A percentile compares a stretch with the other conserved stretches of the same genome.
These are phyloP conservation scores for Gymnosoma rotundatum DNA, from an alignment of 2,888 invertebrate genomes.

Conservation along the genomic window DNA sequence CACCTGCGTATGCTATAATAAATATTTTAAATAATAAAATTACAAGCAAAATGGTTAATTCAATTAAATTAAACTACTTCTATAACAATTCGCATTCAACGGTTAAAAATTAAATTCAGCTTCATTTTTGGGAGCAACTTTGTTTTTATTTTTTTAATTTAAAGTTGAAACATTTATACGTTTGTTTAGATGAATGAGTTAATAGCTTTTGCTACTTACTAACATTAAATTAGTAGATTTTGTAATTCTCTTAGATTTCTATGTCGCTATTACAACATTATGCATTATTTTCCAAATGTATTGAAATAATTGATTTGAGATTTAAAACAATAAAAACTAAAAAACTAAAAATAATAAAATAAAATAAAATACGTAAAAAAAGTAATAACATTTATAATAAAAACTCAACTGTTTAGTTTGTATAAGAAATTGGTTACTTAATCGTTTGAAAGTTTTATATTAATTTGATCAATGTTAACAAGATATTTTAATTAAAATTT, in stretches of 20 bases:
- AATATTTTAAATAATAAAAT: background rate
- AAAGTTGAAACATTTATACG: background rate
- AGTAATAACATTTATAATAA: background rate
- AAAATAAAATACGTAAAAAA: background rate
- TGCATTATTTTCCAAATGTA: background rate
- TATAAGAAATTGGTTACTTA: no score
- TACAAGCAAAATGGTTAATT: conserved; percentile 23
- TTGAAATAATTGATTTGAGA: conserved; percentile 5
- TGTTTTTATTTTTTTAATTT: background rate
- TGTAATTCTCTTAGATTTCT: conserved; percentile 22
- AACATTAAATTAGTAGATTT: conserved; percentile 20
- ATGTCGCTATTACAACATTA: background rate
- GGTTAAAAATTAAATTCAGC: no score
- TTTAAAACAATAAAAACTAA: background rate
- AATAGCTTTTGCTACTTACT: background rate
- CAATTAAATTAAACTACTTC: conserved; percentile 21
- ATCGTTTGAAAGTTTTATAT: background rate
- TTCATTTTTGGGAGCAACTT: background rate
- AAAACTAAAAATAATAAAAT: background rate
- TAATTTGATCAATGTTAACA: background rate
- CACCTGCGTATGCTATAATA: background rate
- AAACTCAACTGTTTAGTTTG: background rate
- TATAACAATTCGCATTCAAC: no score
- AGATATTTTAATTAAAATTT: no score
- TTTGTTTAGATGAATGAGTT: background rate